phyloP scores from a whole-genome alignment of 2,797 vertebrate species.

The Lophius americanus region DNA sequence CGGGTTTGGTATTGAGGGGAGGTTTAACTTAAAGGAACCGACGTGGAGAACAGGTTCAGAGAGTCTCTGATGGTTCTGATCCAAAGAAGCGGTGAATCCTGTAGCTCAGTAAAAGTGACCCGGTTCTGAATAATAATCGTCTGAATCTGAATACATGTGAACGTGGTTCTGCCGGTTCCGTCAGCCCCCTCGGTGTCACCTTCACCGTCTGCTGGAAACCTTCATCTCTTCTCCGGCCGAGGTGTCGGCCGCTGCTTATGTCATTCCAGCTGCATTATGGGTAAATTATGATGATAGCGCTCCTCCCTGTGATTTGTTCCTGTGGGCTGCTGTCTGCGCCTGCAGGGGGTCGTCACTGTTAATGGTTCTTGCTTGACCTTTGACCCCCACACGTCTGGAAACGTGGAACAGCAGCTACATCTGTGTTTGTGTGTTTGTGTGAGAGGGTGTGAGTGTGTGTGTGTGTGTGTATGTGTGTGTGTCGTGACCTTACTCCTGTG shows the following conservation, averaged over 20 bases:
- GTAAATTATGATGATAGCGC: conserved; percentile 9
- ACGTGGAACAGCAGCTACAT: conserved; percentile 26
- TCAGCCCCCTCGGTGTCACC: conserved; percentile 58
- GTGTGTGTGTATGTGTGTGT: conserved; percentile 1
- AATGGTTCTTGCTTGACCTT: conserved; percentile 62
- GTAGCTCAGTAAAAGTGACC: too few relatives aligned
- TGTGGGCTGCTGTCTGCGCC: not conserved
- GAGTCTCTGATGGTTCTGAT: too few relatives aligned
- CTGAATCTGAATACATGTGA: too few relatives aligned
- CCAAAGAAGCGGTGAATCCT: too few relatives aligned
- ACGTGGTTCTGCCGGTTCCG: too few relatives aligned
- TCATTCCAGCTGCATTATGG: conserved; percentile 4
- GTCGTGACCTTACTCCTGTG: conserved; percentile 28
- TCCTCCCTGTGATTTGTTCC: conserved; percentile 14
- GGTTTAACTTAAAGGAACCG: too few relatives aligned
- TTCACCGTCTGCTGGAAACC: conserved; percentile 36
- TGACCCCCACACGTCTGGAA: conserved; percentile 55
- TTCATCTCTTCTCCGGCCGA: conserved; percentile 1
- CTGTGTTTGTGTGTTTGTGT: not conserved
- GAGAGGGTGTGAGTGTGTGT: too few relatives aligned
- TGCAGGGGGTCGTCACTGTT: conserved; percentile 19
- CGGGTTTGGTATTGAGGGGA: too few relatives aligned
- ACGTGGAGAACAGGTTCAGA: too few relatives aligned
- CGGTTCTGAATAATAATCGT: too few relatives aligned
- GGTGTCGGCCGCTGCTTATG: conserved; percentile 2